Base-by-base conservation (phyloP, 1,140 invertebrate genomes). In the Hypsibius dujardini region DNA sequence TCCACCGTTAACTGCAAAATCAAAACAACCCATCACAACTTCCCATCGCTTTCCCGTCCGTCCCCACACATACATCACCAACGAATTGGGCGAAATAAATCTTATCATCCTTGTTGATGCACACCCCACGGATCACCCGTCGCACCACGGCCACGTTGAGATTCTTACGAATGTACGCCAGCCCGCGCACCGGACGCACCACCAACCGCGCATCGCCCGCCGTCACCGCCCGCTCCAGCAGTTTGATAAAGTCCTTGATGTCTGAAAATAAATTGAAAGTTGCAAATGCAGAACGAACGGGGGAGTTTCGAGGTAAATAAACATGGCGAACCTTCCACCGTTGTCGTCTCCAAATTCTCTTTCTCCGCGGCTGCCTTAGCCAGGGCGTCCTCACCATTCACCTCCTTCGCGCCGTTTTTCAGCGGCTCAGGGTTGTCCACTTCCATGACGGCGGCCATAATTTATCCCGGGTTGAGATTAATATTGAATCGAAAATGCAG, bases 131-230 rank as follows among this genome's bases (percentile, higher is more conserved):
- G 28, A 95, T 87, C 28, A 95, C 82, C 69, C 87, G 87, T 2
- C 88, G 84, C 0, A 97, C 79, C 2, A 97, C 87, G 72, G 86
- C 84, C 1, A 86, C 84, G 79, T 91, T 96, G 0, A 97, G 79
- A 77, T 90, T 91, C 60, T 90, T 86, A 46, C 95, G 82, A 1
- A 91, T 93, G 71, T 86, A 88, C 0, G 91, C 90, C 50, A 98
- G 79, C 72, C 87, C 86, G 70, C 94, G 83, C 2, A 97, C 79
- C 1, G 95, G 91, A 75, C 94, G 84, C 47, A 94, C 81, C 74
- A 94, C 88, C 79, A 93, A 96, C 47, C 94, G 84, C 1, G 90
- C 90, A 79, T 98, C 94, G 78, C 97, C 97, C 45, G 87, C 91
- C 7, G 85, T 83, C 0, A 97, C 91, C 2, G 91, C 89, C 78